Conservation (phyloP, 2,888 invertebrate genomes). For the Cheilosia scutellata region DNA sequence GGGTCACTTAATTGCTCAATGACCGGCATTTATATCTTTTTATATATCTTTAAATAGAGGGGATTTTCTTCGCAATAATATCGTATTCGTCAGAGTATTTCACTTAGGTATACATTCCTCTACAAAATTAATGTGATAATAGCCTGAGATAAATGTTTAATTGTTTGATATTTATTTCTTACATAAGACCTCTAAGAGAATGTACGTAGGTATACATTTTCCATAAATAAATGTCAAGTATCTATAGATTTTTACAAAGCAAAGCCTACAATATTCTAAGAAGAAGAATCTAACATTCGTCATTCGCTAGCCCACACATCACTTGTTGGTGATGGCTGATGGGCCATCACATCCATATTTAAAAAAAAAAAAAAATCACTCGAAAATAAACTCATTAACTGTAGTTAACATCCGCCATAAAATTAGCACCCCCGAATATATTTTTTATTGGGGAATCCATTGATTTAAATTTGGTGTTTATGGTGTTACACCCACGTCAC, state of each 20-base stretch:
- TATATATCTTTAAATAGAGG: too few species aligned
- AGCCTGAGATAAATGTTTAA: background rate
- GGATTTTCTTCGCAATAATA: too few species aligned
- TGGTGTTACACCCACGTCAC: too few species aligned
- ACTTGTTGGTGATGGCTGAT: background rate
- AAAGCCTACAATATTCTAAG: background rate
- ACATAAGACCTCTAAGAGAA: conserved; percentile 10
- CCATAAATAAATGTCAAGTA: conserved; percentile 5
- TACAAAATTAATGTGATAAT: too few species aligned
- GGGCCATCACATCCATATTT: background rate
- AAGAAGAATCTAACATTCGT: background rate
- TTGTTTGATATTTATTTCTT: conserved; percentile 24
- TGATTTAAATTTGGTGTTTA: too few species aligned
- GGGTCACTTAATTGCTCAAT: too few species aligned
- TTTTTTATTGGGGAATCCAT: too few species aligned
- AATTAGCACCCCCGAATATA: background rate
- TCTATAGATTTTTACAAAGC: background rate
- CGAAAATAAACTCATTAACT: background rate
- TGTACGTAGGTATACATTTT: background rate
- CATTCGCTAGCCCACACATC: background rate
- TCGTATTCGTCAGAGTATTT: too few species aligned
- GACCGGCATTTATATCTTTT: too few species aligned
- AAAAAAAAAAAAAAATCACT: background rate
- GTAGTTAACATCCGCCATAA: background rate
- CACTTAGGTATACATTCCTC: too few species aligned